Evolutionary conservation across 2,888 invertebrate species (phyloP).

Genomic region (Nemoura dubitans): DNA sequence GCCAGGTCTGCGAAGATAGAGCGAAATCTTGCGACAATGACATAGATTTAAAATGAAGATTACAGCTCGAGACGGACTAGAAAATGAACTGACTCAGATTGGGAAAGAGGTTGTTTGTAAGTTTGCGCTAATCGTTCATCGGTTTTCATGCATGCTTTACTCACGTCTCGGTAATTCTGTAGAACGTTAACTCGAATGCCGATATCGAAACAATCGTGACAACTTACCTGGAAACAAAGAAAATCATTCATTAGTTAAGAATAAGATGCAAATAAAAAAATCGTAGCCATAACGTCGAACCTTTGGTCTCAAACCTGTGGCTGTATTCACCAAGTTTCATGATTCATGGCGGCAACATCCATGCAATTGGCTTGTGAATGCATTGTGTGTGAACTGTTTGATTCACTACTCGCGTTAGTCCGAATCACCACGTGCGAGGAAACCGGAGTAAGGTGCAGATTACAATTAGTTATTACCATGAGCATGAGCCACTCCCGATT

Average conservation of each 20-base stretch:
- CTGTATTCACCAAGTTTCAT: too few relatives aligned
- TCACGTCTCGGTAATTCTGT: background rate
- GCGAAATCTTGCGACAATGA: conserved; percentile 7
- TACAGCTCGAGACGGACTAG: background rate
- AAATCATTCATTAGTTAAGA: conserved; percentile 1
- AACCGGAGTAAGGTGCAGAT: too few relatives aligned
- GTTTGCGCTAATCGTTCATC: background rate
- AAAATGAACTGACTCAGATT: background rate
- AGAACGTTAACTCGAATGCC: background rate
- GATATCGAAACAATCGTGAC: background rate
- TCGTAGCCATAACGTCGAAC: too few relatives aligned
- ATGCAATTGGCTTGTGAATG: too few relatives aligned
- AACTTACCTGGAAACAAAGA: conserved; percentile 26
- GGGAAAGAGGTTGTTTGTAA: background rate
- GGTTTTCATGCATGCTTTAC: background rate
- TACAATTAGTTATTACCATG: too few relatives aligned
- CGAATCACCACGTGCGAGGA: too few relatives aligned
- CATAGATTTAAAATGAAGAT: background rate
- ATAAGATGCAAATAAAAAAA: background rate
- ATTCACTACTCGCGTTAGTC: too few relatives aligned
- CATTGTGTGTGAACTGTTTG: too few relatives aligned
- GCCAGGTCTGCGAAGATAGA: background rate
- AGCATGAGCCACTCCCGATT: too few relatives aligned
- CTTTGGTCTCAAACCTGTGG: too few relatives aligned
- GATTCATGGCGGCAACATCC: too few relatives aligned